These are phyloP conservation scores for Bombyx mori DNA, from an alignment of 1,140 invertebrate genomes.

Conservation along the genomic window ASM3026992v2 NC_085116.1:4035001-4035500, in stretches of 20 bases:
- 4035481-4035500: neutral
- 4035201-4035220: conserved; percentile 14
- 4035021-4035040: conserved; percentile 9
- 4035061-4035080: neutral
- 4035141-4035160: conserved; percentile 26
- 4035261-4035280: conserved; percentile 59
- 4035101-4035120: conserved; percentile 13
- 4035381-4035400: too few species aligned
- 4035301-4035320: conserved; percentile 52
- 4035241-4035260: conserved; percentile 51
- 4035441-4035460: too few species aligned
- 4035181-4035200: conserved; percentile 6
- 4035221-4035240: conserved; percentile 39
- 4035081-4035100: conserved; percentile 57
- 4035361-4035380: too few species aligned
- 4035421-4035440: too few species aligned
- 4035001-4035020: neutral
- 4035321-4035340: conserved; percentile 37
- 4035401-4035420: too few species aligned
- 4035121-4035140: conserved; percentile 18
- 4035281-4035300: conserved; percentile 67
- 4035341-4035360: too few species aligned
- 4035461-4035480: neutral
- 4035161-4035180: conserved; percentile 13
- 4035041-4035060: conserved; percentile 2